Conservation (phyloP, 2,888 invertebrate species). For the Prosapia bicincta region DNA sequence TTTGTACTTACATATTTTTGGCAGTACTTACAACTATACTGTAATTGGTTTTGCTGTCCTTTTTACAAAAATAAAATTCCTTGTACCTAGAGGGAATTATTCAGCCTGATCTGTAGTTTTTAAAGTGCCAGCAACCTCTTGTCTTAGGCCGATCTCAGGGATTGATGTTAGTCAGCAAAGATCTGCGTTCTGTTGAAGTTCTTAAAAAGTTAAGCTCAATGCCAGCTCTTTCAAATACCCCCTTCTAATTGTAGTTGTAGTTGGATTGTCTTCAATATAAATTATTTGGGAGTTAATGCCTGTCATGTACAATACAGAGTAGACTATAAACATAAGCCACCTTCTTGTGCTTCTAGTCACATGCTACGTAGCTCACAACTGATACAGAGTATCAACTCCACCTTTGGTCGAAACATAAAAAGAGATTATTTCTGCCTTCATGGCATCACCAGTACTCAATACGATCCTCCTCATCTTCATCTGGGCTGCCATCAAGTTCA, state of each 20-base stretch:
- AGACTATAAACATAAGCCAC: conserved; percentile 18
- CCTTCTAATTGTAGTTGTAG: not conserved
- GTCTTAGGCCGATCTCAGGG: conserved; percentile 3
- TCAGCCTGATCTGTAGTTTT: not conserved
- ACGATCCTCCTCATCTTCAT: no score
- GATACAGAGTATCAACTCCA: conserved; percentile 13
- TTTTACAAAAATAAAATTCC: not conserved
- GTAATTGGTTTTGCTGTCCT: not conserved
- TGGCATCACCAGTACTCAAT: no score
- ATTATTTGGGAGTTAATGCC: not conserved
- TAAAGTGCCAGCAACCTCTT: conserved; percentile 1
- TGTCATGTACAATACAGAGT: conserved; percentile 3
- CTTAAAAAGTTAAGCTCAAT: no score
- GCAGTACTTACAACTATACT: not conserved
- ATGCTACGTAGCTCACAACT: conserved; percentile 15
- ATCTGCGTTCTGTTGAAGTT: not conserved
- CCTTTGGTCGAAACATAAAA: conserved; percentile 15
- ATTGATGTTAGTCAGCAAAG: not conserved
- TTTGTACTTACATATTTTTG: not conserved
- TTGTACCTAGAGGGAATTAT: not conserved
- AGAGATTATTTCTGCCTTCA: conserved; percentile 28
- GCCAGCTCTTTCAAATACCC: no score
- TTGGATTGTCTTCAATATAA: not conserved
- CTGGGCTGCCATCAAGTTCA: no score
- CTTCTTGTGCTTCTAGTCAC: conserved; percentile 6